Percentiles rank a stretch among this genome's conserved stretches.
Evolutionary conservation across 2,888 invertebrate species (phyloP).

Genomic region (Neocrepidodera transversa): DNA sequence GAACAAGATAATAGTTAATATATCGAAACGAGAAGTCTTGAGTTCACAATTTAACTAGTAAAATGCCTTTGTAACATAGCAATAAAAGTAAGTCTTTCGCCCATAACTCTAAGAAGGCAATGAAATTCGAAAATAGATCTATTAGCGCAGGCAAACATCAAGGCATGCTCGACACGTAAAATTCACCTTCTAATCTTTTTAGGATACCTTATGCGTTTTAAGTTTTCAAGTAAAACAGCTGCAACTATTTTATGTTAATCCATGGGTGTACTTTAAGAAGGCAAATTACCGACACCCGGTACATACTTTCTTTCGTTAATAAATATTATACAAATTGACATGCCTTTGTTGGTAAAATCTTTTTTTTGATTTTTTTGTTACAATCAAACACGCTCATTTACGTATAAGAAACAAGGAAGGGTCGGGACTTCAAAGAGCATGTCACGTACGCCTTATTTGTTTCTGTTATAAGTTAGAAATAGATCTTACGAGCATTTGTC

Average conservation of each 20-base stretch:
- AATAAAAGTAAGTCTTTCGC: constrained; percentile 19
- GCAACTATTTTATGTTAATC: constrained; percentile 35
- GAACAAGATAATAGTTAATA: constrained; percentile 5
- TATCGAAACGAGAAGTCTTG: not conserved
- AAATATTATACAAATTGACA: too few relatives aligned
- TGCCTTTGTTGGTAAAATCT: too few relatives aligned
- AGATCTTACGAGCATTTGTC: constrained; percentile 13
- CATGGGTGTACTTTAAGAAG: not conserved
- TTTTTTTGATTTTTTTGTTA: too few relatives aligned
- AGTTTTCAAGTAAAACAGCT: constrained; percentile 39
- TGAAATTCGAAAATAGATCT: constrained; percentile 43
- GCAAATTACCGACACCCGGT: too few relatives aligned
- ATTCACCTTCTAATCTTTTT: constrained; percentile 40
- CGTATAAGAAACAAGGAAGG: constrained; percentile 6
- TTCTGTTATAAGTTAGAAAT: constrained; percentile 14
- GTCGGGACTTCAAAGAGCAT: constrained; percentile 20
- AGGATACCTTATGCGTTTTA: constrained; percentile 37
- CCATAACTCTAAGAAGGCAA: constrained; percentile 28
- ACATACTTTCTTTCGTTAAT: too few relatives aligned
- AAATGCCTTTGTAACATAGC: constrained; percentile 17
- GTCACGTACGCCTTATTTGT: constrained; percentile 24
- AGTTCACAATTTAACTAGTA: constrained; percentile 3
- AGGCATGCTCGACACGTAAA: constrained; percentile 33
- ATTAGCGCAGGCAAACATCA: constrained; percentile 38
- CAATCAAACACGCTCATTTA: too few relatives aligned